Evolutionary conservation across 1,140 invertebrate species (phyloP), one percentile per base, ranked within the genome.

Genomic region (Diorhabda sublineata): DNA sequence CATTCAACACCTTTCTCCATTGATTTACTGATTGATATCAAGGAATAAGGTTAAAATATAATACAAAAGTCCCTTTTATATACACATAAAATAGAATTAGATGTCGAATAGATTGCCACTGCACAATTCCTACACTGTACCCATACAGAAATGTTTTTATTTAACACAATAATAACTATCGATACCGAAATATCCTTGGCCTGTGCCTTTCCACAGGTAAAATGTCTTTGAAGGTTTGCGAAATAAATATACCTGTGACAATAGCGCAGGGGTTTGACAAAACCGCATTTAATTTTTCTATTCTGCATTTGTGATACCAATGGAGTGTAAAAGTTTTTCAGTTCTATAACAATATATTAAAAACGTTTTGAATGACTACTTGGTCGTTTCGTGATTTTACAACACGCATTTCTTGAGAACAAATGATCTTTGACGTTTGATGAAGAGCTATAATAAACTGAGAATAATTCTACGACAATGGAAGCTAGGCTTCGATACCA

Each of bases 271-370:
- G 63, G 63, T 64, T 64, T 64, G 63, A 64, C 63, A 64, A 64
- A 64, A 64, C 63, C 63, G 63, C 63, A 64, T 64, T 45, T 64
- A 64, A 64, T 64, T 64, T 64, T 52, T 64, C 63, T 64, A 45
- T 47, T 64, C 26, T 44, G 42, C 5, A 42, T 11, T 62, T 61
- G 8, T 9, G 8, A 62, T 62, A 62, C 61, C 63, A 56, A 64
- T 64, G 63, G 42, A 64, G 4, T 56, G 63, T 64, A 47, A 64
- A 64, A 52, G 43, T 62, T 64, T 26, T 47, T 42, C 63, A 47
- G 45, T 47, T 64, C 3, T 56, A 41, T 64, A 56, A 45, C 5
- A 64, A 64, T 64, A 64, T 45, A 64, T 64, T 64, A 64, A 52
- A 64, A 64, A 41, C 45, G 45, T 56, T 64, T 64, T 41, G 41